Conservation (phyloP, 2,888 invertebrate species). For the Autographa gamma region DNA sequence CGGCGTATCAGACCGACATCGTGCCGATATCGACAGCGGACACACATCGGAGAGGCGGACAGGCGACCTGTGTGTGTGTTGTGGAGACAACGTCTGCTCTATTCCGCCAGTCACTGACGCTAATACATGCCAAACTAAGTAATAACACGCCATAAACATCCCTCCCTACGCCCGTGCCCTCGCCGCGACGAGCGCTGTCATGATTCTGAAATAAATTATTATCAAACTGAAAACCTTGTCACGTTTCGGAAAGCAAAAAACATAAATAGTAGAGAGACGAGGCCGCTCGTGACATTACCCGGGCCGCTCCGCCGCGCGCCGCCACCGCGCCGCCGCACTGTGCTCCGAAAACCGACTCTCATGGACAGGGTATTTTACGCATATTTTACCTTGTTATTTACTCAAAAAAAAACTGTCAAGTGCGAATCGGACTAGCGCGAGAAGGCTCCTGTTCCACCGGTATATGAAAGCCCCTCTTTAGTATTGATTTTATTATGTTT, state of each 20-base stretch:
- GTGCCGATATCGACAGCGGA: too few species aligned
- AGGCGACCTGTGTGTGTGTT: not conserved
- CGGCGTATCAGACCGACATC: not conserved
- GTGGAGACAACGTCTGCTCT: not conserved
- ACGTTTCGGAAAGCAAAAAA: constrained; percentile 15
- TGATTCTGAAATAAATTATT: constrained; percentile 18
- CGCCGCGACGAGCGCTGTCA: constrained; percentile 8
- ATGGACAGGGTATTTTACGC: too few species aligned
- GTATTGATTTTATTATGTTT: too few species aligned
- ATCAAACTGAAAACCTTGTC: constrained; percentile 18
- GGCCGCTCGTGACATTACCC: constrained; percentile 4
- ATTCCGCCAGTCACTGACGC: not conserved
- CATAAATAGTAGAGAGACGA: constrained; percentile 11
- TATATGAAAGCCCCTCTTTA: too few species aligned
- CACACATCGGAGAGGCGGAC: not conserved
- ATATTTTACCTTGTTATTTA: too few species aligned
- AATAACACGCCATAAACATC: not conserved
- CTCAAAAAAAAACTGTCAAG: too few species aligned
- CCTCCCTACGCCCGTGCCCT: not conserved
- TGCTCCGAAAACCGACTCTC: too few species aligned
- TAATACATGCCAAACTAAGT: constrained; percentile 14
- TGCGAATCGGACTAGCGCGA: too few species aligned
- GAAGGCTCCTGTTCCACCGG: too few species aligned
- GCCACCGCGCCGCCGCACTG: not conserved
- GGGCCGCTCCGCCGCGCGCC: not conserved